Base-by-base conservation (phyloP, 2,888 invertebrate genomes). In the Slavum lentiscoides region DNA sequence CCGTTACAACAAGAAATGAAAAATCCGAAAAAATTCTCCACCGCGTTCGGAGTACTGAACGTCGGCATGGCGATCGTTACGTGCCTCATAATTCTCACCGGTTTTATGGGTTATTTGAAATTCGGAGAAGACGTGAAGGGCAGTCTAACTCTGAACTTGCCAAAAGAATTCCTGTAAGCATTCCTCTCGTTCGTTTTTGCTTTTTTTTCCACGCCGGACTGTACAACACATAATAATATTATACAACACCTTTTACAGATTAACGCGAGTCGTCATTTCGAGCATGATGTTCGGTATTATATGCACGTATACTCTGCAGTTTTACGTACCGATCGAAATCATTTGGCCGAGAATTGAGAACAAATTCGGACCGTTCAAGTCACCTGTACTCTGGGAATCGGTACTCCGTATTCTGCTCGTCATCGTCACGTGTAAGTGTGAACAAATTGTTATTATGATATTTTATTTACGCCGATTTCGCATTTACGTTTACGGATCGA, bases 1-100 rank as follows among this genome's bases (percentile, higher is more conserved):
- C 98, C 98, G 0, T 87, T 98, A 84, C 94, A 97, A 87, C 96
- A 95, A 86, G 93, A 95, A 86, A 97, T 98, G 97, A 90, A 89
- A 83, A 89, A 90, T 19, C 94, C 95, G 0, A 88, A 90, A 82
- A 89, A 91, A 83, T 97, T 98, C 87, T 91, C 91, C 84, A 92
- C 91, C 83, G 90, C 91, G 8, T 86, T 92, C 8, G 98, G 98
- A 3, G 96, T 97, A 1, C 87, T 98, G 23, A 97, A 97, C 86
- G 91, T 94, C 2, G 95, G 95, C 73, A 96, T 97, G 94, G 88
- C 91, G 4, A 87, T 92, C 19, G 95, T 97, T 0, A 92, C 92
- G 0, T 85, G 88, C 73, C 89, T 96, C 84, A 95, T 96, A 86
- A 89, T 93, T 61, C 88, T 91, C 1, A 91, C 95, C 82, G 97